A percentile compares a stretch with the other conserved stretches of the same genome.
These are phyloP conservation scores for Cheilosia soror DNA, from an alignment of 2,888 invertebrate genomes.

Conservation along the genomic window DNA sequence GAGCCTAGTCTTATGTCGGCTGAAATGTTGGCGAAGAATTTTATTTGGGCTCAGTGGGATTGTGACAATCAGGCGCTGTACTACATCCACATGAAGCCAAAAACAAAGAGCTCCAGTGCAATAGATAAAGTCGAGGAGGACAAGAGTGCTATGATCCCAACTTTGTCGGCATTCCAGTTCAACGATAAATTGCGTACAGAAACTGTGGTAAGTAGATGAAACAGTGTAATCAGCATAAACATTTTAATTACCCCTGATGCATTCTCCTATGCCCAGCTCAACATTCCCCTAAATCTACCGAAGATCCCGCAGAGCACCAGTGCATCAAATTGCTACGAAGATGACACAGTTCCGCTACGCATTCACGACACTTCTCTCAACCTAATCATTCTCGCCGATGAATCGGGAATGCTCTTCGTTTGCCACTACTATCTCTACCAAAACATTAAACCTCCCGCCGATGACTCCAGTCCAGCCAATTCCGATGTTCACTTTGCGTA, in stretches of 20 bases:
- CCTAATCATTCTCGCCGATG: slow-evolving; percentile 90
- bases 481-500: slow-evolving; percentile 91
- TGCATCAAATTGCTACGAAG: slow-evolving; percentile 89
- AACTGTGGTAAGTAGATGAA: slow-evolving; percentile 88
- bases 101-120: slow-evolving; percentile 87
- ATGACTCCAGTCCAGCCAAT: slow-evolving; percentile 77
- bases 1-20: slow-evolving; percentile 85
- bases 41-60: slow-evolving; percentile 96
- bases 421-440: slow-evolving; percentile 94
- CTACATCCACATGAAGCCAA: slow-evolving; percentile 91
- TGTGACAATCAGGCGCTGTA: slow-evolving; percentile 89
- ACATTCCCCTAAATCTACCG: slow-evolving; percentile 92
- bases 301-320: slow-evolving; percentile 85
- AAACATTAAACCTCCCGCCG: slow-evolving; percentile 85
- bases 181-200: slow-evolving; percentile 94
- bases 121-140: slow-evolving; percentile 87
- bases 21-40: slow-evolving; percentile 88
- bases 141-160: slow-evolving; percentile 87
- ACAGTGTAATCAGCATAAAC: too few relatives aligned
- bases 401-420: slow-evolving; percentile 89
- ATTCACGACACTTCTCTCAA: slow-evolving; percentile 93
- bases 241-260: not conserved
- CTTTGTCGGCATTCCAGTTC: slow-evolving; percentile 93
- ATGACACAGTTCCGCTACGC: slow-evolving; percentile 91
- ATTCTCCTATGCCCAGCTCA: slow-evolving; percentile 86